Percentiles rank a stretch among this genome's conserved stretches.
These are phyloP conservation scores for Monomorium pharaonis DNA, from an alignment of 1,140 invertebrate species.

Conservation along the genomic window DNA sequence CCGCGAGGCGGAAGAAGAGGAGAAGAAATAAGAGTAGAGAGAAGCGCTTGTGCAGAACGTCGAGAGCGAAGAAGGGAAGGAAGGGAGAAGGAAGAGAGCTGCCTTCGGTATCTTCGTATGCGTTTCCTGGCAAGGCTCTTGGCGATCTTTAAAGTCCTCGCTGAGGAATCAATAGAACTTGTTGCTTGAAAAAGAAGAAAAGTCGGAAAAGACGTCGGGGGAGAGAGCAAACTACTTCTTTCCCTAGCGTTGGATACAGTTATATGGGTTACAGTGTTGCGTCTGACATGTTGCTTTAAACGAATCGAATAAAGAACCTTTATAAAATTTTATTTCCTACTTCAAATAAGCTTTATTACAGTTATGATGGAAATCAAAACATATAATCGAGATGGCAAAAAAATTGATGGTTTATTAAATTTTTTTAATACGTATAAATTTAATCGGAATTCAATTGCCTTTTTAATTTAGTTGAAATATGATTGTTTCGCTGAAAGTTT, in stretches of 20 bases:
- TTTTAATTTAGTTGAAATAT: neutral
- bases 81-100: constrained; percentile 10
- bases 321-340: neutral
- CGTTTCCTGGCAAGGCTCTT: constrained; percentile 71
- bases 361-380: neutral
- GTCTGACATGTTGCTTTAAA: neutral
- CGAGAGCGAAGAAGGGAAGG: constrained; percentile 5
- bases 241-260: neutral
- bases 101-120: constrained; percentile 34
- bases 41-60: neutral
- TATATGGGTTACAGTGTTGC: neutral
- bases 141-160: constrained; percentile 66
- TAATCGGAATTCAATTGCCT: neutral
- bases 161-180: constrained; percentile 61
- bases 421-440: neutral
- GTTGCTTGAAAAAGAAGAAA: constrained; percentile 62
- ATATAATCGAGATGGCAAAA: neutral
- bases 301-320: neutral
- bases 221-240: constrained; percentile 38
- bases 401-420: neutral
- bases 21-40: constrained; percentile 31
- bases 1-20: constrained; percentile 35
- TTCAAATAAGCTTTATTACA: neutral
- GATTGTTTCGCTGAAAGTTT: neutral
- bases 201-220: neutral